Conservation (phyloP, 2,113 vertebrate species). For the Apeltes quadracus region DNA sequence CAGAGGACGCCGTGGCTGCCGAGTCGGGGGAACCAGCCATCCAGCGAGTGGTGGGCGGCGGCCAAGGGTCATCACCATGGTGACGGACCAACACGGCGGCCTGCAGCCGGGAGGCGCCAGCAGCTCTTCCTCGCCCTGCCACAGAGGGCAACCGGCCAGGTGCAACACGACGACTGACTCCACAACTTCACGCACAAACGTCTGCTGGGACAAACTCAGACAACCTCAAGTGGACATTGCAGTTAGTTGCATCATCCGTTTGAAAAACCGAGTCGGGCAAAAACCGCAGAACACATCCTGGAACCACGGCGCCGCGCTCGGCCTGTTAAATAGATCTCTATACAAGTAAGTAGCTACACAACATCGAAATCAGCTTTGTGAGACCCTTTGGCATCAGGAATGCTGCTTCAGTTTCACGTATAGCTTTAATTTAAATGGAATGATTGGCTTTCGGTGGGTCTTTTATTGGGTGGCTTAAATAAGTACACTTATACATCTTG, state of each 20-base stretch:
- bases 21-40: conserved; percentile 61
- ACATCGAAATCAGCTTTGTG: too few relatives aligned
- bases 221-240: conserved; percentile 4
- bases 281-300: not conserved
- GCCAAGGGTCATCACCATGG: conserved; percentile 83
- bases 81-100: conserved; percentile 76
- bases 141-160: conserved; percentile 59
- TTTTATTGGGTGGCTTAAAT: not conserved
- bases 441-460: not conserved
- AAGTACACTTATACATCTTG: not conserved
- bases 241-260: not conserved
- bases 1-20: conserved; percentile 69
- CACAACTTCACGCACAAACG: not conserved
- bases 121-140: conserved; percentile 80
- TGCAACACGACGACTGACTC: not conserved
- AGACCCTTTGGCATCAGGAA: not conserved
- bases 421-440: not conserved
- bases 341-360: not conserved
- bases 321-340: not conserved
- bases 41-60: conserved; percentile 70
- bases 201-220: not conserved
- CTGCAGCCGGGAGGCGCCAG: conserved; percentile 72
- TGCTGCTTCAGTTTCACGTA: not conserved
- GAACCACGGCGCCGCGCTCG: not conserved
- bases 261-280: not conserved